phyloP scores from a whole-genome alignment of 2,888 invertebrate species.

The Malacosoma neustria region DNA sequence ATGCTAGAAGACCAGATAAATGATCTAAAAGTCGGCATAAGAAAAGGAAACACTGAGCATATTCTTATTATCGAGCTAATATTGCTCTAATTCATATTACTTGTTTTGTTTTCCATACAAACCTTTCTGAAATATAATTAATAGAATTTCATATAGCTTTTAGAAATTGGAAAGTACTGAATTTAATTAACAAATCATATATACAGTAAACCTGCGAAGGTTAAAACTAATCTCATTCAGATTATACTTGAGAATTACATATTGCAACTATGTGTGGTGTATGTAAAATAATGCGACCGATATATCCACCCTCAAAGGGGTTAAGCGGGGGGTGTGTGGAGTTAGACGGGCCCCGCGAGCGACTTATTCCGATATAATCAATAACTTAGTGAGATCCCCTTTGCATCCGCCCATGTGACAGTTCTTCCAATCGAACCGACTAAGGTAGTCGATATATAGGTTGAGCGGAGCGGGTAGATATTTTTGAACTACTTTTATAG shows the following conservation, averaged over 20 bases:
- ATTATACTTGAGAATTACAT: conserved; percentile 46
- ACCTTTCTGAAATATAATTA: no score
- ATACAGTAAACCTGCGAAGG: no score
- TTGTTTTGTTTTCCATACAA: no score
- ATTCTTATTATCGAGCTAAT: no score
- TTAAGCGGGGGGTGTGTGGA: conserved; percentile 32
- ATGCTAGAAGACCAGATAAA: no score
- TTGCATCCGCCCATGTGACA: conserved; percentile 73
- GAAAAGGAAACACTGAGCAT: no score
- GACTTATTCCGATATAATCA: conserved; percentile 76
- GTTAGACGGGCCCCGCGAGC: conserved; percentile 43
- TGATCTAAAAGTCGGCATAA: no score
- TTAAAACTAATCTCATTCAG: conserved; percentile 4
- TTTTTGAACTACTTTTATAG: no score
- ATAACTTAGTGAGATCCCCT: conserved; percentile 75
- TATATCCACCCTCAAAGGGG: conserved; percentile 53
- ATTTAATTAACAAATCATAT: no score
- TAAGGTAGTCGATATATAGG: conserved; percentile 31
- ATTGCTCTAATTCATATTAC: no score
- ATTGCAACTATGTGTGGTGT: conserved; percentile 70
- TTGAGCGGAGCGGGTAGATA: not conserved
- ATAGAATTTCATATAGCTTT: no score
- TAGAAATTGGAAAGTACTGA: no score
- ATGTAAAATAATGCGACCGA: conserved; percentile 74
- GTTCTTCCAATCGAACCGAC: conserved; percentile 59